A percentile compares a stretch with the other conserved stretches of the same genome.
Evolutionary conservation across 1,140 invertebrate species (phyloP).

Genomic region (Dolichoris vasculosae): DNA sequence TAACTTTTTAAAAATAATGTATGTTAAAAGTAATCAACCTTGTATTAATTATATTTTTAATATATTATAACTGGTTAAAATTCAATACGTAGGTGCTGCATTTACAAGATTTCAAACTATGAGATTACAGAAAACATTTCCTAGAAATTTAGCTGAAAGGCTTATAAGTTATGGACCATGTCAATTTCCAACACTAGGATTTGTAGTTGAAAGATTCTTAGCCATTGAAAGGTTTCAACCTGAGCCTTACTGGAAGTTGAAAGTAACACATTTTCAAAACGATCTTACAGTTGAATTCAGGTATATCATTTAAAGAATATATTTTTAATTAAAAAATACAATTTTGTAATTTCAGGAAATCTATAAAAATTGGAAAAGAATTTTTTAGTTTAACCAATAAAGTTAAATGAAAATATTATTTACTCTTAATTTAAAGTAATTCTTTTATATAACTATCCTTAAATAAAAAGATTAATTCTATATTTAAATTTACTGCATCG

Average conservation of each 20-base stretch:
- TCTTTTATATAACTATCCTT: no score
- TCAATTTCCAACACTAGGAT: slow-evolving; percentile 97
- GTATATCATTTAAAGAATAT: slow-evolving; percentile 15
- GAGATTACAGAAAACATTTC: slow-evolving; percentile 89
- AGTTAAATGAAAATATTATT: no score
- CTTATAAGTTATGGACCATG: slow-evolving; percentile 98
- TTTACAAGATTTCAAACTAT: slow-evolving; percentile 99
- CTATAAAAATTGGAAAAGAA: background rate
- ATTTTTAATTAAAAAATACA: background rate
- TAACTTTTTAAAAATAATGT: background rate
- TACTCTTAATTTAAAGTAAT: no score
- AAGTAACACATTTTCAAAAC: slow-evolving; percentile 84
- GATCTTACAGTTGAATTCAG: slow-evolving; percentile 87
- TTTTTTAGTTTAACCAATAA: background rate
- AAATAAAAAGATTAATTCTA: no score
- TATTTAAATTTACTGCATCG: no score
- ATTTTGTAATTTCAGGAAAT: background rate
- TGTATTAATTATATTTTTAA: no score
- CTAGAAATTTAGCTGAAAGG: slow-evolving; percentile 82
- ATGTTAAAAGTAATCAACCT: no score
- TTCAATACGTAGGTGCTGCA: slow-evolving; percentile 83
- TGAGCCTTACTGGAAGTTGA: slow-evolving; percentile 95
- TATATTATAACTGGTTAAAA: slow-evolving; percentile 16
- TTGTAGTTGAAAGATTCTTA: slow-evolving; percentile 96
- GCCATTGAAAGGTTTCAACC: slow-evolving; percentile 91